Base-by-base conservation (phyloP, 2,888 invertebrate genomes). In the Chouioia cunea region DNA sequence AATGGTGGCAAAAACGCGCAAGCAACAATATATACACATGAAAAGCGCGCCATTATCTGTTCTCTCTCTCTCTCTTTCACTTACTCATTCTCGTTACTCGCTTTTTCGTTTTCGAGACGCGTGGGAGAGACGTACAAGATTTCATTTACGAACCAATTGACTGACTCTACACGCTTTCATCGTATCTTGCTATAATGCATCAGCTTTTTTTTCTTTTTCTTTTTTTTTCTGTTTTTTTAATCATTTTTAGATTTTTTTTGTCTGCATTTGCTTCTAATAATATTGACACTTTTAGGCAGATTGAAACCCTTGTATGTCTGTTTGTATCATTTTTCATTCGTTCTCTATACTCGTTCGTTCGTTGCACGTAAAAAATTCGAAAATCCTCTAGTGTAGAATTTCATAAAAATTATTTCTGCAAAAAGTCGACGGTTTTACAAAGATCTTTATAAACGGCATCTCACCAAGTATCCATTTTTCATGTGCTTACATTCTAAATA, bases 1-100 rank as follows among this genome's bases (percentile, higher is more conserved):
- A 73, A 73, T 66, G 72, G 75, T 75, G 78, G 77, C 76, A 76
- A 76, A 78, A 79, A 27, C 27, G 27, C 78, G 77, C 77, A 80
- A 81, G 80, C 80, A 80, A 81, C 80, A 79, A 79, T 81, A 81
- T 81, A 81, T 81, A 81, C 79, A 81, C 80, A 81, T 80, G 78
- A 81, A 81, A 81, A 81, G 81, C 81, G 76, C 78, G n/a, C 74
- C 74, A 78, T 50, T 22, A 8, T 60, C 54, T 47, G 46, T 36
- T 16, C 14, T 15, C 36, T 27, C 27, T 36, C 57, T 36, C 46
- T 47, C 20, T 23, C 36, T 56, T 44, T 48, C 22, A 8, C 57
- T 50, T 14, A 18, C 23, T 74, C 60, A 53, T 56, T 65, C 58
- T 44, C 44, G 15, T 56, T 48, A 27, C 53, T 60, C 70, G 65